Evolutionary conservation across 2,113 vertebrate genomes (phyloP), one percentile per base, ranked within the genome.

Genomic region (Crotophaga sulcirostris): DNA sequence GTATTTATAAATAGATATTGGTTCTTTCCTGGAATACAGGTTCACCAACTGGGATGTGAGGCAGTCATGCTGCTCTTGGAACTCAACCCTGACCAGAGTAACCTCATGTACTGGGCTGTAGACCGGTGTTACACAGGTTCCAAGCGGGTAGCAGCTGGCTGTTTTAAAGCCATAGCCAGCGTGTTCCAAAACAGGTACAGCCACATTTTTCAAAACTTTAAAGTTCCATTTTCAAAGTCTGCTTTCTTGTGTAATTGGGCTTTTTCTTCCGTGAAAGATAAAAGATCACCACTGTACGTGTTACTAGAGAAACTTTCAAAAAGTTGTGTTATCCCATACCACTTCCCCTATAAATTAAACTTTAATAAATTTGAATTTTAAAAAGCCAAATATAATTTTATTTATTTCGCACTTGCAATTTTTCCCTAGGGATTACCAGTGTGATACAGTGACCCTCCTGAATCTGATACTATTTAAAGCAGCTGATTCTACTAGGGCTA

Each of bases 401-500:
- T 42, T 88, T 77, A 49, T 44, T 90, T 93, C 34, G 87, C 45
- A 4, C 72, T 70, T 96, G 34, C 38, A 40, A 28, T 97, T 96
- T 96, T 79, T 93, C 49, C 84, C 33, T 92, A 99, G 99, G 98
- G 99, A 99, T 98, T 99, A 99, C 97, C 99, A 99, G 96, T 99
- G 99, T 98, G 99, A 99, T 97, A 99, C 99, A 81, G 99, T 99
- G 98, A 99, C 99, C 98, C 99, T 99, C 54, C 98, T 99, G 91
- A 99, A 99, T 97, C 98, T 99, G 93, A 99, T 99, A 98, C 97
- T 99, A 67, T 99, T 99, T 98, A 99, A 99, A 97, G 99, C 99
- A 55, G 99, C 99, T 59, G 99, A 99, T 97, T 99, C 99, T 94
- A 98, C 99, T 89, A 98, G 99, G 97, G 98, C 99, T 77, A 99